phyloP scores from a whole-genome alignment of 2,113 vertebrate species.

The Aramus guarauna region DNA sequence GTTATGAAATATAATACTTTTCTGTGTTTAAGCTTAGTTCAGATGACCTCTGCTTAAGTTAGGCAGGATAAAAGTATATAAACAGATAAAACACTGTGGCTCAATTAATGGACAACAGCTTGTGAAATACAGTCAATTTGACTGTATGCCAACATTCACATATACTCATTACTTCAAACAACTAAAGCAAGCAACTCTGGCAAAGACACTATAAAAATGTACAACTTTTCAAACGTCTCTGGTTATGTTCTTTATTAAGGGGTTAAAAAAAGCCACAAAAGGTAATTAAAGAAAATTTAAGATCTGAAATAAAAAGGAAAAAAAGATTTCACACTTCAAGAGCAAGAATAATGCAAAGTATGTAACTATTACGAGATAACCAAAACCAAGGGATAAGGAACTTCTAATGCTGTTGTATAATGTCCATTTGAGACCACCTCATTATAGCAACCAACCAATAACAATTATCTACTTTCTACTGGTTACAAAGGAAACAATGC shows the following conservation, averaged over 20 bases:
- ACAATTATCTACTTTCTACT: background rate
- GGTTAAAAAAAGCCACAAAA: background rate
- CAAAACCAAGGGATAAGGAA: background rate
- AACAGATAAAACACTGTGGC: background rate
- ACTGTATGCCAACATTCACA: background rate
- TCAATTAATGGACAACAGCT: background rate
- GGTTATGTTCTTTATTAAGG: background rate
- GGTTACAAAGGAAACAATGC: background rate
- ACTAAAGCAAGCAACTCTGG: background rate
- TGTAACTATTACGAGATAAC: background rate
- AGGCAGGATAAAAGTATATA: background rate
- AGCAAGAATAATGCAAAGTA: background rate
- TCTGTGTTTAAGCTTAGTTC: background rate
- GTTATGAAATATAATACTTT: background rate
- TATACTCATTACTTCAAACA: background rate
- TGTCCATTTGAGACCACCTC: background rate
- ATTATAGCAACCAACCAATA: background rate
- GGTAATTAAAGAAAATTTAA: background rate
- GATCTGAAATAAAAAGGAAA: background rate
- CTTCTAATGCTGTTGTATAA: background rate
- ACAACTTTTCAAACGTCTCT: background rate
- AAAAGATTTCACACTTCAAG: background rate
- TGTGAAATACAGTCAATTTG: background rate
- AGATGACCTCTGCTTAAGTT: background rate
- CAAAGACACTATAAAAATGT: background rate